Evolutionary conservation across 2,888 invertebrate species (phyloP).

Genomic region (Aleiodes alternator): DNA sequence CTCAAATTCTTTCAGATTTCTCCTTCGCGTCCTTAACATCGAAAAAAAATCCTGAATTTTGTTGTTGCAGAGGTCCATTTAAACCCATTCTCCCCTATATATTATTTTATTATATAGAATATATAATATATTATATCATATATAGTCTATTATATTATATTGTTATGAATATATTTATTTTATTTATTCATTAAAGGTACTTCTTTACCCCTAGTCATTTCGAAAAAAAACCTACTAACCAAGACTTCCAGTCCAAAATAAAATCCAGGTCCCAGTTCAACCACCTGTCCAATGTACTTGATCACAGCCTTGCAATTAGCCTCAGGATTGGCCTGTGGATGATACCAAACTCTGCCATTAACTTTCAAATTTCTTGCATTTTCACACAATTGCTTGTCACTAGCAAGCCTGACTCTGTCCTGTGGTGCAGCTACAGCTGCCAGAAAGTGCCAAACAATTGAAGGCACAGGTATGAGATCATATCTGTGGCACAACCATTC

Average conservation of each 20-base stretch:
- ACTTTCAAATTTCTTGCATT: conserved; percentile 69
- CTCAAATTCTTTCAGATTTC: no score
- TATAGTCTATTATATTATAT: no score
- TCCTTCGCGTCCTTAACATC: no score
- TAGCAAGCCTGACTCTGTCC: conserved; percentile 77
- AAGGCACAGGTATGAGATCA: conserved; percentile 65
- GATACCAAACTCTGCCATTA: conserved; percentile 64
- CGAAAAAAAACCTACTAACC: conserved; percentile 53
- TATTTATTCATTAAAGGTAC: no score
- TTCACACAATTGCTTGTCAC: conserved; percentile 74
- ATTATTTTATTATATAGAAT: no score
- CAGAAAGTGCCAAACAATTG: conserved; percentile 76
- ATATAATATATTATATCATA: no score
- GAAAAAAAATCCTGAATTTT: no score
- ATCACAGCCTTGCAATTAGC: conserved; percentile 71
- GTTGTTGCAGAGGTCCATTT: no score
- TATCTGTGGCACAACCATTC: conserved; percentile 68
- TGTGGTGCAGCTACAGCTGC: conserved; percentile 77
- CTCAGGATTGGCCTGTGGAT: conserved; percentile 44
- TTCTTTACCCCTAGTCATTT: no score
- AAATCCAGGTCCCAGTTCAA: conserved; percentile 77
- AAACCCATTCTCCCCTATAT: no score
- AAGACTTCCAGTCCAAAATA: conserved; percentile 79
- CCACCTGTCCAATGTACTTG: conserved; percentile 78
- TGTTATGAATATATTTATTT: no score